These are phyloP conservation scores for Strongylocentrotus purpuratus DNA, from an alignment of 35 echinoderm and acorn worm genomes.

Conservation along the genomic window DNA sequence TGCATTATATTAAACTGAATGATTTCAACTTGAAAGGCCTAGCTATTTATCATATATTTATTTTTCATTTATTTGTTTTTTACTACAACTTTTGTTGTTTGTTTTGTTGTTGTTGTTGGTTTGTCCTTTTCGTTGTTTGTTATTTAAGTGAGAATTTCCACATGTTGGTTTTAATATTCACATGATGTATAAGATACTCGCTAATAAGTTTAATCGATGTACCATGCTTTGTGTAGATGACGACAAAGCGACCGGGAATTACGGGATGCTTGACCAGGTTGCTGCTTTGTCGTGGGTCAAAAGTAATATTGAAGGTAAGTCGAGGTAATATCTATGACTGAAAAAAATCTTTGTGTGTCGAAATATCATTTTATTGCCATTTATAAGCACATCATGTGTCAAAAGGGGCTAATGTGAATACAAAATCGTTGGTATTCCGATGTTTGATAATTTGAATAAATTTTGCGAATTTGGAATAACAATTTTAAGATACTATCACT, in stretches of 20 bases:
- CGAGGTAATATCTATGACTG: no score
- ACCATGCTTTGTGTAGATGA: background rate
- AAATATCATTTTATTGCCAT: no score
- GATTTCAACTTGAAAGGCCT: background rate
- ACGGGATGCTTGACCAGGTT: background rate
- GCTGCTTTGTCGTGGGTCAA: background rate
- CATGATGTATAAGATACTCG: background rate
- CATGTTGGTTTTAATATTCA: background rate
- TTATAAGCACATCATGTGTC: no score
- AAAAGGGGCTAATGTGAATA: no score
- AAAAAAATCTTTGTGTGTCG: no score
- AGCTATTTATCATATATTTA: background rate
- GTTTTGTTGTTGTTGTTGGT: background rate
- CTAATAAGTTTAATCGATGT: background rate
- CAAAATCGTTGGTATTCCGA: no score
- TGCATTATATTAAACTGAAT: no score
- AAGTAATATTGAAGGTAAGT: background rate
- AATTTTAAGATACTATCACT: no score
- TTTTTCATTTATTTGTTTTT: background rate
- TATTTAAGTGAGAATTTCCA: background rate
- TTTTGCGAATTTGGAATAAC: no score
- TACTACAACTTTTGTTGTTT: background rate
- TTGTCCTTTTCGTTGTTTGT: background rate
- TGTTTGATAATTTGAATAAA: no score
- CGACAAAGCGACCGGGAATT: background rate